Base-by-base conservation (phyloP, 2,113 vertebrate species). In the Gasterosteus aculeatus region DNA sequence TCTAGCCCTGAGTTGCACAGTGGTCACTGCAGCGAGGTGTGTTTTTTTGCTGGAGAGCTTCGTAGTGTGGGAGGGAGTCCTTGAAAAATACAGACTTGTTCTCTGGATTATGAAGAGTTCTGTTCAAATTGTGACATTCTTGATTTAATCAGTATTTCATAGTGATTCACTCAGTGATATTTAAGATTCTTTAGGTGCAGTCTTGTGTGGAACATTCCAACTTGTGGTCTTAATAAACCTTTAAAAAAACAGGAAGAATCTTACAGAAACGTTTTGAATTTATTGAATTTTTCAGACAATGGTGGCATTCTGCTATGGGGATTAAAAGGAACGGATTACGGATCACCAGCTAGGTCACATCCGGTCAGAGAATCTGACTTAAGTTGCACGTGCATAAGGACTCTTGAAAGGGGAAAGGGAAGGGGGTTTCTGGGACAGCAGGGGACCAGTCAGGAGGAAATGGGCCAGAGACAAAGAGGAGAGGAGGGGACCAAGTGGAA, bases 151-250 rank as follows among this genome's bases (percentile, higher is more conserved):
- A 33, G 47, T 64, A 8, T 19, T 51, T 2, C 39, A 58, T n/a
- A 41, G 49, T 56, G n/a, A 47, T 76, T 75, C 47, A 22, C 22
- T 44, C 11, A 22, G 47, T 71, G 35, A 64, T 68, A 60, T 35
- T 16, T 26, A 41, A 35, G 16, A 51, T 47, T 12, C 18, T 47
- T 33, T 22, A 47, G 53, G 59, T 47, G 65, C 33, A 60, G 22
- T 57, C 16, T 31, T 80, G 39, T 42, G 29, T 53, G 18, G 54
- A 78, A 60, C 18, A 33, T 26, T 41, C 26, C 53, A 16, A 66
- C 22, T 33, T 31, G 9, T 51, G 18, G 16, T 39, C 14, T 47
- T 61, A n/a, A 10, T 47, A 33, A 59, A 44, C 54, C 29, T 54
- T 67, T 9, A 33, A 7, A 15, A 31, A 47, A n/a, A 31, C 19